These are phyloP conservation scores for Dermochelys coriacea DNA, from an alignment of 2,797 vertebrate species.

Conservation along the genomic window DNA sequence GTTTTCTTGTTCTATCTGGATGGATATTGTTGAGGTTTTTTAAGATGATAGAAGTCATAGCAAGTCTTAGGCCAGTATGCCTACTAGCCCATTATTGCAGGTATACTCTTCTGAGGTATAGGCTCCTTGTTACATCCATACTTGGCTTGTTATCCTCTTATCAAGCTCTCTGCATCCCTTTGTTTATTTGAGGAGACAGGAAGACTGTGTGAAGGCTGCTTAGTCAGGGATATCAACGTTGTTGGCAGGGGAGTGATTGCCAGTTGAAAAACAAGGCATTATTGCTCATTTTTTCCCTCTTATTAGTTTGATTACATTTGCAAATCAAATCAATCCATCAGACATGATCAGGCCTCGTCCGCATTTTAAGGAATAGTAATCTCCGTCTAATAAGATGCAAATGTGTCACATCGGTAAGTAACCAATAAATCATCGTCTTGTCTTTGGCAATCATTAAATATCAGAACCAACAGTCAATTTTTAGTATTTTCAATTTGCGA, in stretches of 20 bases:
- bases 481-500: slow-evolving; percentile 99
- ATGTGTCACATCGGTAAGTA: slow-evolving; percentile 98
- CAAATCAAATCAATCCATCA: slow-evolving; percentile 99
- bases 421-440: slow-evolving; percentile 98
- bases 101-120: slow-evolving; percentile 39
- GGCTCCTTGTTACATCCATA: slow-evolving; percentile 72
- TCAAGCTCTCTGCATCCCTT: slow-evolving; percentile 85
- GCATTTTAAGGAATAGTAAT: slow-evolving; percentile 98
- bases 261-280: slow-evolving; percentile 97
- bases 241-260: slow-evolving; percentile 92
- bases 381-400: slow-evolving; percentile 98
- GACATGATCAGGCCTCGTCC: slow-evolving; percentile 93
- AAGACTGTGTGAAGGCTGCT: slow-evolving; percentile 85
- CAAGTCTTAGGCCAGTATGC: background rate
- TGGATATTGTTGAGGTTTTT: background rate
- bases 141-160: slow-evolving; percentile 84
- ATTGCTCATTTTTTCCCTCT: slow-evolving; percentile 96
- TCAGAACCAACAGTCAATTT: slow-evolving; percentile 99
- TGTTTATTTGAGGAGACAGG: slow-evolving; percentile 86
- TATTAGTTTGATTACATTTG: slow-evolving; percentile 99
- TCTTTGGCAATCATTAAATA: slow-evolving; percentile 99
- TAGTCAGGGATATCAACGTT: slow-evolving; percentile 89
- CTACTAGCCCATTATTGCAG: background rate
- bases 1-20: background rate
- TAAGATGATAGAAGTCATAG: background rate